Base-by-base conservation (phyloP, 1,140 invertebrate genomes). In the Hycleus cichorii region DNA sequence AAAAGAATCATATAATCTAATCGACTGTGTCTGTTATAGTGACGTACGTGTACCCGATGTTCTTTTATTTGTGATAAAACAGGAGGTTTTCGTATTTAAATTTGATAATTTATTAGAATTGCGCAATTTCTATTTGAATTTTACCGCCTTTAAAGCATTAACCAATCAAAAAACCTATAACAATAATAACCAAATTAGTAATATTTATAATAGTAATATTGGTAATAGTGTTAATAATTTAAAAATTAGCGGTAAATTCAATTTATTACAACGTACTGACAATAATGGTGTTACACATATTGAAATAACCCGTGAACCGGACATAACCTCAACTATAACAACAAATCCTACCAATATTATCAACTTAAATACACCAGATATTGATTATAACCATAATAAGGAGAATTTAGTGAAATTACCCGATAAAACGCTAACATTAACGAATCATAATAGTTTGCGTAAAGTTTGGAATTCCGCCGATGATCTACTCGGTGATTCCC, bases 231-330 rank as follows among this genome's bases (percentile, higher is more conserved):
- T 4, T 32, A 32, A 32, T 32, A 32, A 32, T 32, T 32, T 32
- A 7, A 32, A 32, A 32, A 55, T 64, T 42, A 38, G 49, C 7
- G 55, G 42, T 6, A 69, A 70, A 55, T 75, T 72, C 54, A 75
- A 75, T 49, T 57, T 75, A 11, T 50, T 75, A 2, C 73, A 75
- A 48, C 62, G 72, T 12, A 74, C 71, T 24, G 74, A 75, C 49
- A 64, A 68, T n/a, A 72, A 75, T 60, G 74, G 74, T 4, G 67
- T 75, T 9, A 75, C 73, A 3, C 74, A 75, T 49, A 74, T 75
- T 47, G 66, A 74, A 53, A 73, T 75, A 4, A 67, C 69, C 5
- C 62, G 69, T 11, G 65, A 71, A 46, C 64, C 61, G 39, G 54
- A 51, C 18, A 18, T 18, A 18, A 18, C 18, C 18, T 18, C 18